Evolutionary conservation across 2,797 vertebrate genomes (phyloP), one percentile per base, ranked within the genome.

Genomic region (Muscicapa striata): DNA sequence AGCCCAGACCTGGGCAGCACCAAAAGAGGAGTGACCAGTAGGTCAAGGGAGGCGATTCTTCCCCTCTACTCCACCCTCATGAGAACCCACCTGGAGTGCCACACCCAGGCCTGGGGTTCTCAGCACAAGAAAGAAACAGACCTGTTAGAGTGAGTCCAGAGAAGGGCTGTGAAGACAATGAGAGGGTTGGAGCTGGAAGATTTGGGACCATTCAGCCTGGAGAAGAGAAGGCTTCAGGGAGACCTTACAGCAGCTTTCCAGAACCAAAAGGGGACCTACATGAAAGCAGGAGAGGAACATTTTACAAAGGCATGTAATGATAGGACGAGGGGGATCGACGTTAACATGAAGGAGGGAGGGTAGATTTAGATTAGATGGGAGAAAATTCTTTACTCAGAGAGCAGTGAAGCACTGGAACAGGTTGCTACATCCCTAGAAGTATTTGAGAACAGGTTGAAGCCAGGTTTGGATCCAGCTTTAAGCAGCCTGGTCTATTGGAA

Each of bases 311-410:
- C 1, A 4, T 23, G 3, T 36, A 36, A 49, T 24, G 30, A 62
- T 10, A 43, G 22, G 7, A 55, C 4, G 36, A 48, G 15, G 13
- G 13, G 7, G 3, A 81, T 4, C 0, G 0, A 8, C 15, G 13
- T 55, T 32, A 41, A 36, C 2, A 5, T 20, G 27, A 36, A 62
- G 9, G 19, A 68, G 23, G 12, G 9, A 67, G 15, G 18, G 8
- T 40, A 67, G 17, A 46, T 74, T 80, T 59, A 41, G 26, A 46
- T 34, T 52, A 52, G 21, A 11, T 16, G 34, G 34, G 12, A 54
- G 14, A 46, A 61, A 74, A 29, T 16, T 54, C 13, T 55, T 55
- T 41, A 21, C 5, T 43, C 19, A 43, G 43, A 38, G 15, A 13
- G 5, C 11, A 63, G 16, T 38, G 36, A 57, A 24, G 12, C 29